Evolutionary conservation across 2,797 vertebrate species (phyloP).

Genomic region (Muscicapa comitata): DNA sequence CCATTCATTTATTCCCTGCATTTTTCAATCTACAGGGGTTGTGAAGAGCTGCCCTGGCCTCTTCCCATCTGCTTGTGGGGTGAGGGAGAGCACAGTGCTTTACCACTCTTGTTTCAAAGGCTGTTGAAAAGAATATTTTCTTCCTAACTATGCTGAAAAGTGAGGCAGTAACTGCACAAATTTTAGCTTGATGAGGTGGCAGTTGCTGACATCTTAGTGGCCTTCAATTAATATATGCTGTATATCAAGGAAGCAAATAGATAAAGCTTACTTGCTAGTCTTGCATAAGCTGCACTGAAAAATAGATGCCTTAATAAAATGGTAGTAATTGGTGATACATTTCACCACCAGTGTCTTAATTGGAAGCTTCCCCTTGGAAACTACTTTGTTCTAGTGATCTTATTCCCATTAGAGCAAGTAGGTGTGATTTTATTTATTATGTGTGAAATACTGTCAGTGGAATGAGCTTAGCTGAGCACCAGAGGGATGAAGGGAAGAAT

Average conservation of each 20-base stretch:
- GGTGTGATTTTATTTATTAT: neutral
- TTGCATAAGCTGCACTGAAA: neutral
- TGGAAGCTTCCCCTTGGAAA: neutral
- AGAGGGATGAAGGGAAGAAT: neutral
- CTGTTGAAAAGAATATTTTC: neutral
- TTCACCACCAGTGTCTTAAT: neutral
- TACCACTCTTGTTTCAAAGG: neutral
- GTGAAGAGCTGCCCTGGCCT: neutral
- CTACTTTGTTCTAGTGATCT: neutral
- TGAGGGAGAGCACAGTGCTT: neutral
- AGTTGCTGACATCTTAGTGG: neutral
- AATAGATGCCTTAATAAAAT: constrained; percentile 6
- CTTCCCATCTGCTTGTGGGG: neutral
- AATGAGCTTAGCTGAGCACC: neutral
- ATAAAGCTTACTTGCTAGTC: neutral
- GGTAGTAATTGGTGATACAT: neutral
- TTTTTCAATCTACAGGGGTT: neutral
- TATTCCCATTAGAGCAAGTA: neutral
- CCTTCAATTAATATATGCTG: neutral
- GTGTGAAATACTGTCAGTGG: neutral
- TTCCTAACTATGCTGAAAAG: neutral
- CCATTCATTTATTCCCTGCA: neutral
- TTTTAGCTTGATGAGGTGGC: neutral
- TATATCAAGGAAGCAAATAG: neutral
- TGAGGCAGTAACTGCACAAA: neutral